Evolutionary conservation across 2,113 vertebrate species (phyloP), one percentile per base, ranked within the genome.

Genomic region (Gavialis gangeticus): DNA sequence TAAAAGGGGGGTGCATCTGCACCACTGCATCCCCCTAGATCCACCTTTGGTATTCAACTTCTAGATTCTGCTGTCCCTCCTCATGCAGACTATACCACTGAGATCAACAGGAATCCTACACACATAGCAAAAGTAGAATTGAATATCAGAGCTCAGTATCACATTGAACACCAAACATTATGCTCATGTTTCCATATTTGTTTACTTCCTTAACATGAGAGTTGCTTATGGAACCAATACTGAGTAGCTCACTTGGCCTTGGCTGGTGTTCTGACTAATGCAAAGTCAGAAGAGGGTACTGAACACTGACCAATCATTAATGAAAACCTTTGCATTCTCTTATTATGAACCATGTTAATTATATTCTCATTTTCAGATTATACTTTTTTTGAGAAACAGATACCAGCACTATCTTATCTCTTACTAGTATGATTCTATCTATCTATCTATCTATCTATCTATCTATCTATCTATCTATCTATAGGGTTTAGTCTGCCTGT

Each of bases 51-150:
- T 46, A 7, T 46, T 46, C 46, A 46, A 46, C 46, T 46, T 46
- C 46, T 46, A 46, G 46, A 46, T 73, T 37, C 56, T 62, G 30
- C 24, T 19, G 34, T 62, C 77, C 24, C 13, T 62, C 30, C 77
- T 58, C 27, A 34, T 79, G 63, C 77, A 67, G 63, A 60, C 59
- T 13, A 46, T 75, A 77, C 34, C 69, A 85, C 64, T 91, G 89
- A 86, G 85, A 85, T 85, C 89, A 81, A 81, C 58, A 64, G 89
- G 89, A 82, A 57, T 83, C 85, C 84, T 12, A 69, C 73, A 57
- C 73, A 59, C 60, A 64, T 66, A 17, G 88, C 64, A 46, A 79
- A 69, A 56, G 83, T 71, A 90, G 76, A 85, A 84, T 30, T 30
- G 12, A 3, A 19, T 75, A 73, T 88, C 81, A 79, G 80, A 34